Percentiles rank a stretch among this genome's conserved stretches.
Conservation (phyloP, 2,113 vertebrate genomes). For the Mormyrus iriodes region DNA sequence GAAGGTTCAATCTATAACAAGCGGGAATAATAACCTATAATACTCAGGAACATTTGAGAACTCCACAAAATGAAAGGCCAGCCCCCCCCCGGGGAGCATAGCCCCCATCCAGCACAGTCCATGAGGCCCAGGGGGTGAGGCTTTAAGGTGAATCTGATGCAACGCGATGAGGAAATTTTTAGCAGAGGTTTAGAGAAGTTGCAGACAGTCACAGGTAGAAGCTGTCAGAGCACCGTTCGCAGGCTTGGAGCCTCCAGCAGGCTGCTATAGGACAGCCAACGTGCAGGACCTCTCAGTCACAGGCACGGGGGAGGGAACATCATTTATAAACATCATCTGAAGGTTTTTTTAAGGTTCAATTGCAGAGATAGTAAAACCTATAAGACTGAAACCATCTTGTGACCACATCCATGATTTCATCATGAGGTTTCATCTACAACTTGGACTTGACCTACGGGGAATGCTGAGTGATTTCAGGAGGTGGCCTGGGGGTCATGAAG, state of each 20-base stretch:
- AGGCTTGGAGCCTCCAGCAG: not conserved
- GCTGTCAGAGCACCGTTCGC: not conserved
- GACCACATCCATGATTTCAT: not conserved
- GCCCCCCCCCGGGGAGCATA: not conserved
- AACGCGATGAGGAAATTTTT: not conserved
- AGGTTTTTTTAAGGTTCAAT: not conserved
- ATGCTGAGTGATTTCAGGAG: not conserved
- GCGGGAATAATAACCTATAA: not conserved
- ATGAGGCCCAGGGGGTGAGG: not conserved
- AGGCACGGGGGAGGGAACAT: not conserved
- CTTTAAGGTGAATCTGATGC: not conserved
- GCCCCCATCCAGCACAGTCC: not conserved
- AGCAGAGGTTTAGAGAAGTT: not conserved
- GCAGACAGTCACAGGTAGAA: not conserved
- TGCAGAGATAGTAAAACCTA: not conserved
- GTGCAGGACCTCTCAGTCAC: not conserved
- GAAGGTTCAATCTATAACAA: not conserved
- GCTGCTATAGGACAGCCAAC: not conserved
- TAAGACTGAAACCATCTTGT: not conserved
- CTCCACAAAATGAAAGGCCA: not conserved
- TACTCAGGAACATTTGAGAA: not conserved
- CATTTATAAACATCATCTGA: not conserved
- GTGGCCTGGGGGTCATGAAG: not conserved
- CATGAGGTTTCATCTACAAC: not conserved
- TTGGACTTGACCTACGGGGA: not conserved